These are phyloP conservation scores for Hesperophylax magnus DNA, from an alignment of 1,140 invertebrate species.

Conservation along the genomic window DNA sequence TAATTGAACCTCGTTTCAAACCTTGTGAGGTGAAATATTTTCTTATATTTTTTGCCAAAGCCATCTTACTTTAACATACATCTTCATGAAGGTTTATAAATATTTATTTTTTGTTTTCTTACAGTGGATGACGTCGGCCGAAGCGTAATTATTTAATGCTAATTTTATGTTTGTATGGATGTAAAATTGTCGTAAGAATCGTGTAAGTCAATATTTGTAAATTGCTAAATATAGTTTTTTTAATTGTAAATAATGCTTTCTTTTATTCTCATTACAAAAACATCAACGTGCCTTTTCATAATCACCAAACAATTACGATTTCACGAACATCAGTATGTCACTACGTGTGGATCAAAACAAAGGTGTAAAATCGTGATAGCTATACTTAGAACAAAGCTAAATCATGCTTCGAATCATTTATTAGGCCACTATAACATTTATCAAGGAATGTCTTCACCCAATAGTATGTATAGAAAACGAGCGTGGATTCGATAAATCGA, in stretches of 20 bases:
- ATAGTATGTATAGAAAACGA: constrained; percentile 1
- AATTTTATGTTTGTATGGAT: constrained; percentile 52
- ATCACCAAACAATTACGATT: not conserved
- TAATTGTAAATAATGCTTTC: not conserved
- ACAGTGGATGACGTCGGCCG: constrained; percentile 4
- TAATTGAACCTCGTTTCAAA: not conserved
- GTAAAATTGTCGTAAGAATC: constrained; percentile 42
- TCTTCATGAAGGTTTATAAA: constrained; percentile 35
- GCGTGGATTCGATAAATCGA: constrained; percentile 14
- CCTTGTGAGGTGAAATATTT: constrained; percentile 25
- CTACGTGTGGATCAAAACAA: not conserved
- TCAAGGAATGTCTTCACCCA: not conserved
- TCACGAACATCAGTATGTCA: not conserved
- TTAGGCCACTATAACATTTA: not conserved
- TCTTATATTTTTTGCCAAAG: constrained; percentile 46
- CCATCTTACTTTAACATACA: constrained; percentile 44
- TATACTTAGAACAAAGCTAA: not conserved
- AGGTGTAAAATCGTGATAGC: not conserved
- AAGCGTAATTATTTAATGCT: constrained; percentile 38
- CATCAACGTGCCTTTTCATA: not conserved
- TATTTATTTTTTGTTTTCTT: constrained; percentile 52
- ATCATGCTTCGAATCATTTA: constrained; percentile 1
- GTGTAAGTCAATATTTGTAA: constrained; percentile 39
- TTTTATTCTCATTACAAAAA: not conserved
- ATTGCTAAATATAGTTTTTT: constrained; percentile 29